Base-by-base conservation (phyloP, 2,113 vertebrate genomes). In the Rhombomys opimus region DNA sequence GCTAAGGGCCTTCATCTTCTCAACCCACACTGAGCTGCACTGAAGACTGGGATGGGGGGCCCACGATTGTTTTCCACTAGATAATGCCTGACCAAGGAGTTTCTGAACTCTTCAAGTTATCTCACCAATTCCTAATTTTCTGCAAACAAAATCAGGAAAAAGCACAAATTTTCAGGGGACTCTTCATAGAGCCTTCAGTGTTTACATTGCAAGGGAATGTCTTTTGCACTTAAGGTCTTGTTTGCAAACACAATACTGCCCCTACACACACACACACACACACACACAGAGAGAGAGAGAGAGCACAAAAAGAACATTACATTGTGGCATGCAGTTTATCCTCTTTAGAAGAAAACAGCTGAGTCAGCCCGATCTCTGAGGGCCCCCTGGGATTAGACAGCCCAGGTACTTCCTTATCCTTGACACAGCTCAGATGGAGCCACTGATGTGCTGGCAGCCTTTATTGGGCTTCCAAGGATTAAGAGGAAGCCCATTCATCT, bases 401-500 rank as follows among this genome's bases (percentile, higher is more conserved):
- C 82, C 84, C 35, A 96, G 78, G 75, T 90, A 93, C 87, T 97
- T 91, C 89, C 96, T 97, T 92, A 94, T 92, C 75, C 93, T 81
- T 94, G 94, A 95, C 96, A 92, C 68, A n/a, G 57, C 61, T 94
- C 78, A 87, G 77, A 88, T 61, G 94, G 68, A 94, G 38, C 57
- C 59, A 63, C 89, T 72, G 87, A 96, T 95, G 76, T 63, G 68
- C 72, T 73, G 87, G 70, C 84, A 87, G 65, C 65, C 89, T 95
- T 96, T 96, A 94, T 92, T 97, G 85, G 93, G 92, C 78, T 95
- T 81, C 76, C 32, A 57, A 87, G 27, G 63, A 75, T 85, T 94
- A 87, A 97, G 85, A 97, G 59, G 68, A 97, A 94, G 35, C n/a
- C 77, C 20, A 73, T 91, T 84, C 32, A 32, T 84, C 46, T 70